These are phyloP conservation scores for Setophaga coronata DNA, from an alignment of 2,113 vertebrate species.

Conservation along the genomic window DNA sequence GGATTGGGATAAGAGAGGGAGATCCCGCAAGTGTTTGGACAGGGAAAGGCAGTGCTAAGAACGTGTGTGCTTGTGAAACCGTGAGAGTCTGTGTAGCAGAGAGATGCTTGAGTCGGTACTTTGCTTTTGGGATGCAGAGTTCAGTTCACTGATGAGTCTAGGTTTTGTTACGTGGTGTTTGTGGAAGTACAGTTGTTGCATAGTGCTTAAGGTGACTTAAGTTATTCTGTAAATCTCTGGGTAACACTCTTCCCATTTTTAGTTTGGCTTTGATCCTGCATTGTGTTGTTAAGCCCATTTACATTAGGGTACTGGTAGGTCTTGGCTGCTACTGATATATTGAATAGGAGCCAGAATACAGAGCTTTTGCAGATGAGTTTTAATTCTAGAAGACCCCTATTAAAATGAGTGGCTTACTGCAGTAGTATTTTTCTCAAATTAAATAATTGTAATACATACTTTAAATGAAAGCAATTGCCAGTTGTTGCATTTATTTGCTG, in stretches of 20 bases:
- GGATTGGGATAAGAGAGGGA: not conserved
- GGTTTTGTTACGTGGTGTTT: not conserved
- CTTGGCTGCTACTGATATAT: not conserved
- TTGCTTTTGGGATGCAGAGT: not conserved
- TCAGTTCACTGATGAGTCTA: not conserved
- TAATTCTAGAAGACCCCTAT: not conserved
- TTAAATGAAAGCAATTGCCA: not conserved
- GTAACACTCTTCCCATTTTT: not conserved
- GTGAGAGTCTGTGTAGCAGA: accelerated
- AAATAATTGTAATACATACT: not conserved
- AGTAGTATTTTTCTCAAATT: not conserved
- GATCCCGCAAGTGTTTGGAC: not conserved
- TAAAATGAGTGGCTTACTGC: not conserved
- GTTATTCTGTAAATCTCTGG: not conserved
- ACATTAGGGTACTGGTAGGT: not conserved
- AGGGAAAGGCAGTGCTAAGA: not conserved
- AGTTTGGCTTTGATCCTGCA: not conserved
- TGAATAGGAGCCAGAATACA: not conserved
- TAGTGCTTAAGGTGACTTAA: not conserved
- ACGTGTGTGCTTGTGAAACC: accelerated
- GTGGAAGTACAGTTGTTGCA: not conserved
- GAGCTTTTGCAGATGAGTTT: not conserved
- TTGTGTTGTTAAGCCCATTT: not conserved
- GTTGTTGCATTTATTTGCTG: not conserved
- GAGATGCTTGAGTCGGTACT: not conserved